Evolutionary conservation across 2,113 vertebrate genomes (phyloP), one percentile per base, ranked within the genome.

Genomic region (Epinephelus moara): DNA sequence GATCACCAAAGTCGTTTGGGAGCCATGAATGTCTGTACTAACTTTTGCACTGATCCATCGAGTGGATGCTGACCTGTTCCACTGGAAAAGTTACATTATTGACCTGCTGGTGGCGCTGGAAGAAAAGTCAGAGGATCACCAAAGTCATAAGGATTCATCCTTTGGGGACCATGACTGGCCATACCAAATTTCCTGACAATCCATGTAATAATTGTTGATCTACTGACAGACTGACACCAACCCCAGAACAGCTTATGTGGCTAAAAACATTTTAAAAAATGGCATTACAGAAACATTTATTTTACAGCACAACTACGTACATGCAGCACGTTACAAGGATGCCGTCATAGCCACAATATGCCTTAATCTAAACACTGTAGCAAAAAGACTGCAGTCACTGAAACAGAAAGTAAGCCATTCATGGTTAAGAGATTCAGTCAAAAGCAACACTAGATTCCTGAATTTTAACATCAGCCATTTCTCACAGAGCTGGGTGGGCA

Each of bases 401-500:
- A 81, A 64, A 70, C 61, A 78, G 60, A 72, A 78, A 60, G 50
- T 30, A 75, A 81, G 23, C 27, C 19, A 40, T 85, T 87, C 71
- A 75, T 33, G 45, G 25, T 69, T 7, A 37, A 63, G 53, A 25
- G 30, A 14, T 71, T 71, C 59, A 49, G 69, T 81, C 50, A 60
- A 61, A 69, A 62, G 78, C 21, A 66, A 75, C 23, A 56, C 53
- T 2, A 19, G 21, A 85, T 88, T 87, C 61, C 84, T 78, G 21
- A 76, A 25, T 50, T 75, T 89, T 52, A 79, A 40, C 76, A 69
- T 75, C 21, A 75, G 53, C 3, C 45, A 21, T 62, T 82, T 85
- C 66, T 82, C 77, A 78, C 67, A 74, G 73, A 53, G 68, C 69
- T 67, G 78, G 74, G 89, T 81, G 85, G 81, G 70, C 63, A 66